Evolutionary conservation across 2,797 vertebrate genomes (phyloP), one percentile per base, ranked within the genome.

Genomic region (Clarias platycephalus): DNA sequence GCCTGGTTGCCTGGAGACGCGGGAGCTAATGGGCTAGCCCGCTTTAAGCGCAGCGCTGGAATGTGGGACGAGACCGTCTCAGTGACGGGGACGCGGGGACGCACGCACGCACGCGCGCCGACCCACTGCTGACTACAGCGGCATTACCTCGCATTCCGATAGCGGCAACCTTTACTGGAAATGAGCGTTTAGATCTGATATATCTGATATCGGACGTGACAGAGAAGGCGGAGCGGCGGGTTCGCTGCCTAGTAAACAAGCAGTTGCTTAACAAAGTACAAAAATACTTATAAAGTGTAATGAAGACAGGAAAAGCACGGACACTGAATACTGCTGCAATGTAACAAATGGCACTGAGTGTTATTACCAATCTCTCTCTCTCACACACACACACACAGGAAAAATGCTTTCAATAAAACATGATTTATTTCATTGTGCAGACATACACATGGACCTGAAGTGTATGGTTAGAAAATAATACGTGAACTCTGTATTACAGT

Each of bases 1-100:
- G 40, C 24, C 64, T 26, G 71, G 88, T 88, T 89, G 82, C 80
- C 18, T 12, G 55, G 82, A 80, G 82, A 77, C 58, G 18, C 44
- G 60, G 66, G 10, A 83, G 84, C 12, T 57, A 87, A n/a, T 77
- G 58, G 86, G 70, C 80, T 78, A 82, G 68, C 85, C 86, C 79
- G 86, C 66, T 85, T 86, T 76, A 88, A 40, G 83, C 31, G 49
- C 63, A 34, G 67, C 22, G 72, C 66, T 86, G 86, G 88, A 83
- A 87, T 90, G 86, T 67, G 70, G 86, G 86, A 67, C 83, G 37
- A 85, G 75, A 86, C 76, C 76, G 83, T 66, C 79, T 89, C 89
- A 87, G 82, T 55, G 82, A 85, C 74, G 8, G 86, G 85, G 80
- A 88, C 81, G n/a, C n/a, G n/a, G n/a, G n/a, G n/a, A n/a, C n/a